These are phyloP conservation scores for Drosophila rufa DNA, from an alignment of 1,140 invertebrate species.

Conservation along the genomic window DNA sequence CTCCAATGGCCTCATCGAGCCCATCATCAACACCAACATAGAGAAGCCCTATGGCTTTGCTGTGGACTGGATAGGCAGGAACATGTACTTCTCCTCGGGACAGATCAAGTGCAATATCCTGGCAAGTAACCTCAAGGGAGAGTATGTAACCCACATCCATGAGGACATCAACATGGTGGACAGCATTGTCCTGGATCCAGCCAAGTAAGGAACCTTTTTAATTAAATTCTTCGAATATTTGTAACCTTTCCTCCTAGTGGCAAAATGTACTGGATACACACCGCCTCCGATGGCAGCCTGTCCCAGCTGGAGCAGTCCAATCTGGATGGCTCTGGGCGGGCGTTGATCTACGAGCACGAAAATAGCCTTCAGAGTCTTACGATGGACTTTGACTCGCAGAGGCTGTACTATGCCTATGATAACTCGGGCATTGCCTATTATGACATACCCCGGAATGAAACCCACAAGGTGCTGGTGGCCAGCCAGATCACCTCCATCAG, in stretches of 20 bases:
- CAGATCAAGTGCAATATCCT: slow-evolving; percentile 87
- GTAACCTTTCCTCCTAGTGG: slow-evolving; percentile 86
- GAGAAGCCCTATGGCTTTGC: slow-evolving; percentile 86
- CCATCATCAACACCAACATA: slow-evolving; percentile 91
- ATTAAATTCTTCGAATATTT: no score
- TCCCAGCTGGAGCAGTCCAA: slow-evolving; percentile 87
- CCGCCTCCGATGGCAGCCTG: slow-evolving; percentile 66
- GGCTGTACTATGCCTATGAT: slow-evolving; percentile 90
- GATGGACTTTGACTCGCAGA: slow-evolving; percentile 87
- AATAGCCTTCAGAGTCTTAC: slow-evolving; percentile 86
- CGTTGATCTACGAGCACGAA: slow-evolving; percentile 62
- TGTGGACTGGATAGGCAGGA: slow-evolving; percentile 91
- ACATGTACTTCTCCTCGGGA: slow-evolving; percentile 89
- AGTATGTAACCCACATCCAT: slow-evolving; percentile 87
- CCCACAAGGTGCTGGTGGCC: slow-evolving; percentile 58
- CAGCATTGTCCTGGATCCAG: slow-evolving; percentile 89
- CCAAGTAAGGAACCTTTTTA: slow-evolving; percentile 67
- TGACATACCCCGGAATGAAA: slow-evolving; percentile 86
- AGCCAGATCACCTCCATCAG: slow-evolving; percentile 75
- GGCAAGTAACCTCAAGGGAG: slow-evolving; percentile 90
- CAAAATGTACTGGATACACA: slow-evolving; percentile 88
- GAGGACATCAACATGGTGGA: slow-evolving; percentile 83
- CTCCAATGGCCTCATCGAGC: slow-evolving; percentile 88
- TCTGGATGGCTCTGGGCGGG: slow-evolving; percentile 88
- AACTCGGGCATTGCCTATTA: slow-evolving; percentile 89